These are phyloP conservation scores for Bothrops alternatus DNA, from an alignment of 2,797 vertebrate genomes.

Conservation along the genomic window DNA sequence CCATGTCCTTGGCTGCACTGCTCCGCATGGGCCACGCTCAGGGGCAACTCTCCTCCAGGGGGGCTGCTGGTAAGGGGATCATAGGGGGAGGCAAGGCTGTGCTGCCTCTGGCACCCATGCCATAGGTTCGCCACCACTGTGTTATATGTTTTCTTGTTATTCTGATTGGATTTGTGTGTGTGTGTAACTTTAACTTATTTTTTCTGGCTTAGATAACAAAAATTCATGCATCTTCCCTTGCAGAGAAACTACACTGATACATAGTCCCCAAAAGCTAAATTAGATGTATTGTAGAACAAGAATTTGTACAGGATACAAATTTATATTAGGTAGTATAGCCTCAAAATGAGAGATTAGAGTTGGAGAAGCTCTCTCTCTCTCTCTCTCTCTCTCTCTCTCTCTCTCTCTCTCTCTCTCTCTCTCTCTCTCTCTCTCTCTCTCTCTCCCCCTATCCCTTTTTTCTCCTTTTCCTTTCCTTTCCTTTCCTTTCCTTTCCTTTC, in stretches of 20 bases:
- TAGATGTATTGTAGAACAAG: neutral
- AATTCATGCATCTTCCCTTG: neutral
- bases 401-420: neutral
- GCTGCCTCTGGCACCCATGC: no score
- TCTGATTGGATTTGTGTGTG: neutral
- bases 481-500: no score
- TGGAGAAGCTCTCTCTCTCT: no score
- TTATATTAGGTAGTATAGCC: neutral
- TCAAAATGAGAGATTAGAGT: neutral
- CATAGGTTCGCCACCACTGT: no score
- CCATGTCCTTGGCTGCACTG: no score
- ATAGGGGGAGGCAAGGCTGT: no score
- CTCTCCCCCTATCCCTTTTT: neutral
- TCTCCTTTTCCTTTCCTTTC: no score
- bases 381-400: neutral
- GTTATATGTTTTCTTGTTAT: neutral
- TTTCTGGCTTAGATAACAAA: neutral
- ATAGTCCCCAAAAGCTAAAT: neutral
- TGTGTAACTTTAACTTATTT: constrained; percentile 17
- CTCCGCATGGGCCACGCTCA: no score
- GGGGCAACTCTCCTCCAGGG: no score
- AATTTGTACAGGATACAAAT: neutral
- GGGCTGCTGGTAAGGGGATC: no score
- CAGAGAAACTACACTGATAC: neutral
- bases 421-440: neutral